Percentiles rank a stretch among this genome's conserved stretches.
These are phyloP conservation scores for Otus scops DNA, from an alignment of 2,797 vertebrate genomes.

Conservation along the genomic window DNA sequence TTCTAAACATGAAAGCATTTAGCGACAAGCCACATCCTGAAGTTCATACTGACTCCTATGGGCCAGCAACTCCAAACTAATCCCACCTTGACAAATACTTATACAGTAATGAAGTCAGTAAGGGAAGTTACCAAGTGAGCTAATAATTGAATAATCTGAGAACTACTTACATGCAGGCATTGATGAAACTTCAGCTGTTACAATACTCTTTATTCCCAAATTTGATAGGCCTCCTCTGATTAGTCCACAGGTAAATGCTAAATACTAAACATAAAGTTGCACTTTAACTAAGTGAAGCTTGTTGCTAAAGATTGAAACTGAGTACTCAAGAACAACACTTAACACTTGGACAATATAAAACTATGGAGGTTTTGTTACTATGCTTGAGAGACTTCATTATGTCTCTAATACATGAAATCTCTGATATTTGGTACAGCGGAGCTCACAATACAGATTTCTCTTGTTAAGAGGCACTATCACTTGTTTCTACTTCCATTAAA, in stretches of 20 bases:
- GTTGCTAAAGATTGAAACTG: neutral
- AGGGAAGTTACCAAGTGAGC: neutral
- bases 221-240: conserved; percentile 91
- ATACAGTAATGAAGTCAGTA: neutral
- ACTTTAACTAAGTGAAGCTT: neutral
- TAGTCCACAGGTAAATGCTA: conserved; percentile 93
- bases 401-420: neutral
- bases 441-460: neutral
- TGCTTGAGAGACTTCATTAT: neutral
- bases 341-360: neutral
- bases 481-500: neutral
- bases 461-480: neutral
- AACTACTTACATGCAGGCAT: conserved; percentile 93
- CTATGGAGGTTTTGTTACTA: neutral
- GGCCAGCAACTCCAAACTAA: neutral
- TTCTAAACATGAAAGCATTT: neutral
- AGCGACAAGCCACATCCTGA: neutral
- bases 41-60: neutral
- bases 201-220: conserved; percentile 93
- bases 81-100: neutral
- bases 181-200: conserved; percentile 91
- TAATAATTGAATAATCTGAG: neutral
- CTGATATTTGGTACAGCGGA: neutral
- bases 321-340: neutral
- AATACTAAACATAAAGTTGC: conserved; percentile 79